phyloP scores from a whole-genome alignment of 2,113 vertebrate species.

The Cynopterus brachyotis region DNA sequence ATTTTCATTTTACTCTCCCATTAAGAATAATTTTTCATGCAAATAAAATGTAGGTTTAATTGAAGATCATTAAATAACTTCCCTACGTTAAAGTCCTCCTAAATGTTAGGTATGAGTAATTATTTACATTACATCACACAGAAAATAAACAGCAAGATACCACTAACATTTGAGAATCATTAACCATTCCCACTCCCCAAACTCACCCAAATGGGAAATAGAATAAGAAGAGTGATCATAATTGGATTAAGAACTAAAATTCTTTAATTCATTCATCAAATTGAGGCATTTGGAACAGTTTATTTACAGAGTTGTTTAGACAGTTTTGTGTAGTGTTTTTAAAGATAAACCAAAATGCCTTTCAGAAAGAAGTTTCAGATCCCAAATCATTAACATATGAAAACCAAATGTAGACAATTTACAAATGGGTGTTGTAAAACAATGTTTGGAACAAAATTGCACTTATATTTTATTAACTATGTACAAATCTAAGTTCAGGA shows the following conservation, averaged over 20 bases:
- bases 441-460: slow-evolving; percentile 72
- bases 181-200: slow-evolving; percentile 40
- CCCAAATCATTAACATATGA: slow-evolving; percentile 79
- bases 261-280: slow-evolving; percentile 80
- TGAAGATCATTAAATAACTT: slow-evolving; percentile 28
- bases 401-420: slow-evolving; percentile 75
- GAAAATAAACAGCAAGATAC: slow-evolving; percentile 49
- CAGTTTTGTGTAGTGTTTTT: slow-evolving; percentile 76
- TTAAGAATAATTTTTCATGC: slow-evolving; percentile 1
- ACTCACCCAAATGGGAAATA: slow-evolving; percentile 46
- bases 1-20: not conserved
- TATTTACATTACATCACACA: not conserved
- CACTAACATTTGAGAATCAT: slow-evolving; percentile 47
- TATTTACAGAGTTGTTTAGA: slow-evolving; percentile 79
- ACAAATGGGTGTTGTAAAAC: slow-evolving; percentile 76
- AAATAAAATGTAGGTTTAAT: slow-evolving; percentile 23
- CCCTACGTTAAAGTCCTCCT: not conserved
- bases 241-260: slow-evolving; percentile 78
- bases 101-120: not conserved
- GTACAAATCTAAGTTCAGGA: slow-evolving; percentile 66
- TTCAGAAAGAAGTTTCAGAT: slow-evolving; percentile 76
- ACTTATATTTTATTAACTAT: slow-evolving; percentile 72
- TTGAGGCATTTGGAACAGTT: slow-evolving; percentile 77
- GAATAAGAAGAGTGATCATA: slow-evolving; percentile 70
- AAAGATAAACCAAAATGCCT: slow-evolving; percentile 78